These are phyloP conservation scores for Chelonoidis abingdonii DNA, from an alignment of 2,113 vertebrate species.

Conservation along the genomic window DNA sequence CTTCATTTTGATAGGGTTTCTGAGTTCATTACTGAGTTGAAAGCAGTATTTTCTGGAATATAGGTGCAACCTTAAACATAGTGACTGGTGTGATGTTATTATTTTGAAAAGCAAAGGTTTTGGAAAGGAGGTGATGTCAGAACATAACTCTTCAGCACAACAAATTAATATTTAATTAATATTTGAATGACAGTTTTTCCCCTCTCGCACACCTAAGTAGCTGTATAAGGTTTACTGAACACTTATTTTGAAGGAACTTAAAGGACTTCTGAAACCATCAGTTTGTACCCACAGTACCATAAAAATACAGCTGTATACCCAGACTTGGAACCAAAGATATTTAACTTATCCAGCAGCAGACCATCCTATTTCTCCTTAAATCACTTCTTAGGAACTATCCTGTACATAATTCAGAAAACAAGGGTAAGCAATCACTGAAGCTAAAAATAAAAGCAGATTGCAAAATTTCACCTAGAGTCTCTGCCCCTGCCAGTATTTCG, in stretches of 20 bases:
- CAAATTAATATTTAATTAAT: neutral
- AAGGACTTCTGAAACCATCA: neutral
- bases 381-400: neutral
- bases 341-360: neutral
- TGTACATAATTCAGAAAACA: neutral
- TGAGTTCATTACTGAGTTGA: neutral
- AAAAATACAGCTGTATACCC: neutral
- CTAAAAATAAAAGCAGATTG: neutral
- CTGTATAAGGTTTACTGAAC: neutral
- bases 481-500: neutral
- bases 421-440: neutral
- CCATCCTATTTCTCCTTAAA: neutral
- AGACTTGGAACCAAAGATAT: no score
- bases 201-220: neutral
- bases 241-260: neutral
- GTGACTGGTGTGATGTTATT: neutral
- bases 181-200: neutral
- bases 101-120: neutral
- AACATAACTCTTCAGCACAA: neutral
- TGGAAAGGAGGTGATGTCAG: neutral
- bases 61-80: neutral
- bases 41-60: neutral
- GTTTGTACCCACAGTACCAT: neutral
- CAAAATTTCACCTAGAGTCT: neutral
- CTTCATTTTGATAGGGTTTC: neutral